Evolutionary conservation across 2,113 vertebrate genomes (phyloP), one percentile per base, ranked within the genome.

Genomic region (Bubo scandiacus): DNA sequence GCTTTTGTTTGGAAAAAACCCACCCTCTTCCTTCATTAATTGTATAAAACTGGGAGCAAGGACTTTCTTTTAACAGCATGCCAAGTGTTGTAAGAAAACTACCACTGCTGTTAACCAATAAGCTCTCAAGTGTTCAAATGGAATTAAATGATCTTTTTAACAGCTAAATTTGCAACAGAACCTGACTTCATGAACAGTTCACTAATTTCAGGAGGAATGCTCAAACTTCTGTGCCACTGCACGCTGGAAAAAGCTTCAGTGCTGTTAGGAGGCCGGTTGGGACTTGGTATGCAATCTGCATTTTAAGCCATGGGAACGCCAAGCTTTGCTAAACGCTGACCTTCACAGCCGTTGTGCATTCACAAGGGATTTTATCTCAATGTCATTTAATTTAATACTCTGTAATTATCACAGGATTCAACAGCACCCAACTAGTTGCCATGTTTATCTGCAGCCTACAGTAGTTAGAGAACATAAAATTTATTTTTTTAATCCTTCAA

Each of bases 271-370:
- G 52, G 65, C 68, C 83, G 38, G 3, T 0, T 57, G 94, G 73
- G 91, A 92, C 36, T 72, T 19, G 25, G 54, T 55, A 49, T 12
- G 70, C 92, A 84, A 95, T 57, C 86, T 57, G 91, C 54, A 75
- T 88, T 84, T 93, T 63, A 95, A 92, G 58, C 57, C 65, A 29
- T 10, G 29, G 95, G 86, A 93, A 61, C 20, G 67, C 84, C 34
- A 14, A 88, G 83, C 72, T 91, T 91, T 94, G 91, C 54, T 79
- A 94, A 81, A 91, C 83, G 40, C 86, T 63, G 81, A 92, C 91
- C 88, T 96, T 93, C 74, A 70, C 63, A 94, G 71, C 30, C 15
- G 0, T 25, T 70, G 15, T 32, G 59, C 12, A 1, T n/a, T 94
- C 96, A 34, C 34, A 21, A 55, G 27, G 79, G 80, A 71, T 88